These are phyloP conservation scores for Iselma pallidipennis DNA, from an alignment of 2,888 invertebrate species.

Conservation along the genomic window DNA sequence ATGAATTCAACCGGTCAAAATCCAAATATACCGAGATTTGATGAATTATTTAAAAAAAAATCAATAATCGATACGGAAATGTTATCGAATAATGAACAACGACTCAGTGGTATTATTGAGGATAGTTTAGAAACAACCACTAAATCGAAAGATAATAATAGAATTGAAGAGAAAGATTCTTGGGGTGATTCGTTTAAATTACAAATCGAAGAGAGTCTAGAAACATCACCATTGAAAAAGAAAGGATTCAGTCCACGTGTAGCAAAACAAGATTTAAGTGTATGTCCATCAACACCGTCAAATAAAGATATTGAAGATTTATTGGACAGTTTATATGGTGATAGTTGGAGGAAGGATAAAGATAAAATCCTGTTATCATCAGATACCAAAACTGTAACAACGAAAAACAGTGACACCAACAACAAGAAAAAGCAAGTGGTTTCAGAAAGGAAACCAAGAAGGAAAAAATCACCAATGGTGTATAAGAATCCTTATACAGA, in stretches of 20 bases:
- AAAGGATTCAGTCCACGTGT: not conserved
- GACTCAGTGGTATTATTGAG: not conserved
- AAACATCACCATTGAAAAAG: not conserved
- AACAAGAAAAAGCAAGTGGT: constrained; percentile 10
- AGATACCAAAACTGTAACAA: constrained; percentile 28
- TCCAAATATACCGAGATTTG: constrained; percentile 32
- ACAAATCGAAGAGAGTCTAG: not conserved
- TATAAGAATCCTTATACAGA: not conserved
- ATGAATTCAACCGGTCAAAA: constrained; percentile 40
- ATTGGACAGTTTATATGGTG: constrained; percentile 50
- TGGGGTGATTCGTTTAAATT: not conserved
- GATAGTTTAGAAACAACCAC: not conserved
- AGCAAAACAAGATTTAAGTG: not conserved
- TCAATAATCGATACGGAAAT: not conserved
- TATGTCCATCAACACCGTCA: constrained; percentile 1
- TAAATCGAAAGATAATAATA: not conserved
- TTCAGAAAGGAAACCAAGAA: constrained; percentile 20
- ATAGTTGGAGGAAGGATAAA: constrained; percentile 48
- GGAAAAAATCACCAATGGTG: not conserved
- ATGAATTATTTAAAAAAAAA: constrained; percentile 37
- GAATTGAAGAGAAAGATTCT: not conserved
- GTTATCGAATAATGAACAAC: not conserved
- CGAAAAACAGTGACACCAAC: constrained; percentile 7
- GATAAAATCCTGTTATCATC: constrained; percentile 43
- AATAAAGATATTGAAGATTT: constrained; percentile 34